Percentiles rank a stretch among this genome's conserved stretches.
Conservation (phyloP, 2,888 invertebrate species). For the Eubasilissa splendida region DNA sequence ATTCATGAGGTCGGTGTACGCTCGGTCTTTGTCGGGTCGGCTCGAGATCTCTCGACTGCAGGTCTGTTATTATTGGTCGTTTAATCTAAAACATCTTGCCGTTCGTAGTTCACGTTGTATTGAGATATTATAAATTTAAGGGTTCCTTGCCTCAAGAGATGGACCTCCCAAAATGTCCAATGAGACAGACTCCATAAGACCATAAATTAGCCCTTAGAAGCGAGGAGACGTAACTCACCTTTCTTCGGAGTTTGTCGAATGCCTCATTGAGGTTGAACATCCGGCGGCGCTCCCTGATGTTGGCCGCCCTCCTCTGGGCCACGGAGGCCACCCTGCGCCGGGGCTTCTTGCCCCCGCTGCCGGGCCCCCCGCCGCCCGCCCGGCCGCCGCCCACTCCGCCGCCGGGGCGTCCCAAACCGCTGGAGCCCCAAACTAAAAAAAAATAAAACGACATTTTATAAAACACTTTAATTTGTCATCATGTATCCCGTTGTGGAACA, state of each 20-base stretch:
- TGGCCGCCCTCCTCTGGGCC: slow-evolving; percentile 92
- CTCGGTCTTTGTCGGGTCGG: too few relatives aligned
- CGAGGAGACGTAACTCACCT: slow-evolving; percentile 70
- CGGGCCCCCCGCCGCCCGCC: slow-evolving; percentile 63
- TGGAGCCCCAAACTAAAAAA: slow-evolving; percentile 60
- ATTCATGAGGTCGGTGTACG: too few relatives aligned
- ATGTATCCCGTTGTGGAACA: too few relatives aligned
- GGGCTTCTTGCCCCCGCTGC: slow-evolving; percentile 80
- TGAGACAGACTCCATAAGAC: too few relatives aligned
- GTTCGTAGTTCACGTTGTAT: too few relatives aligned
- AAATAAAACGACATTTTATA: neutral
- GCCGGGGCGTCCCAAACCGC: slow-evolving; percentile 67
- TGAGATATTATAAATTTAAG: too few relatives aligned
- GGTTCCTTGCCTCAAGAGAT: neutral
- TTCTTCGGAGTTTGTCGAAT: slow-evolving; percentile 92
- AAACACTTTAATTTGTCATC: too few relatives aligned
- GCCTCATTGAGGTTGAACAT: slow-evolving; percentile 98
- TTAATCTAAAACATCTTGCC: too few relatives aligned
- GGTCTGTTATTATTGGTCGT: too few relatives aligned
- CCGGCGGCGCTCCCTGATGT: slow-evolving; percentile 91
- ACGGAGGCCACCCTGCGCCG: slow-evolving; percentile 91
- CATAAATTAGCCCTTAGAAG: too few relatives aligned
- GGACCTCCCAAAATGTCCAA: too few relatives aligned
- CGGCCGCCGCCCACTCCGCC: slow-evolving; percentile 61
- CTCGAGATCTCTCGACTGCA: too few relatives aligned